A percentile compares a stretch with the other conserved stretches of the same genome.
These are phyloP conservation scores for Heliconius himera DNA, from an alignment of 1,140 invertebrate species.

Conservation along the genomic window DNA sequence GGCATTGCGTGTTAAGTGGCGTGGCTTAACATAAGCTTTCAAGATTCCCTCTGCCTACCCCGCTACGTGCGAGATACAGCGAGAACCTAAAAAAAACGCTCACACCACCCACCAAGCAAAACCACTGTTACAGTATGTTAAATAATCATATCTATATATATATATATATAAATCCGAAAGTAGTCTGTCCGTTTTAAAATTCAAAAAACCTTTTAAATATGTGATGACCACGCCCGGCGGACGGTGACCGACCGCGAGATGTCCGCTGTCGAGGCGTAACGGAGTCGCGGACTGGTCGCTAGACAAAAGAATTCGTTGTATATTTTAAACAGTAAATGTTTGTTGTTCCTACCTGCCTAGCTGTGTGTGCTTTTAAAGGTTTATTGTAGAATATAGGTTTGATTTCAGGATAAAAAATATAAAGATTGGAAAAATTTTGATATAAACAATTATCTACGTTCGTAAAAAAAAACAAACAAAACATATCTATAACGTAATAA, in stretches of 20 bases:
- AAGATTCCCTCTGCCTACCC: no score
- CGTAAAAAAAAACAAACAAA: no score
- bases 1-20: no score
- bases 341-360: background rate
- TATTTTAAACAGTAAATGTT: background rate
- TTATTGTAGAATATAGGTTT: background rate
- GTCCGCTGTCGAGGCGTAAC: background rate
- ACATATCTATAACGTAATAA: no score
- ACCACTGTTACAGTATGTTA: background rate
- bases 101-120: no score
- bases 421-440: no score
- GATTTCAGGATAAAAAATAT: background rate
- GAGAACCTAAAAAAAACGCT: no score
- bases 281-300: slow-evolving; percentile 4
- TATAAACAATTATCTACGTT: no score
- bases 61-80: no score
- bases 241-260: slow-evolving; percentile 2
- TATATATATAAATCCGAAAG: background rate
- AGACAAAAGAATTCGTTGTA: background rate
- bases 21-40: no score
- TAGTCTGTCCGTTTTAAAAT: background rate
- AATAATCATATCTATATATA: background rate
- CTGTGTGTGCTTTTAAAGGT: background rate
- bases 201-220: background rate
- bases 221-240: background rate